Conservation (phyloP, 2,888 invertebrate genomes). For the Drosophila paranaensis region DNA sequence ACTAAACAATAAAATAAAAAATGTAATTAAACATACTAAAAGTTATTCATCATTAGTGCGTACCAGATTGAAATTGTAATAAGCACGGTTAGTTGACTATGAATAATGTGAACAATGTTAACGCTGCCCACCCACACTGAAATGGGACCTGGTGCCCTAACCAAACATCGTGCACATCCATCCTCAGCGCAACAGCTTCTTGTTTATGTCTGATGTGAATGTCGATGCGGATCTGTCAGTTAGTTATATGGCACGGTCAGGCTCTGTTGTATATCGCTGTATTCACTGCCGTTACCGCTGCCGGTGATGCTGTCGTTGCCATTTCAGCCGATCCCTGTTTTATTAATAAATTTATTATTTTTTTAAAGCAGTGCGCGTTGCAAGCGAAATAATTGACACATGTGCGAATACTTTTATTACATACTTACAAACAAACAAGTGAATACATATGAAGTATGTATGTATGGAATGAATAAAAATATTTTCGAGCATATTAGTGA, state of each 20-base stretch:
- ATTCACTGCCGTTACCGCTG: slow-evolving; percentile 18
- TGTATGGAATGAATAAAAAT: background rate
- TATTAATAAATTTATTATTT: slow-evolving; percentile 10
- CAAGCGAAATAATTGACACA: slow-evolving; percentile 49
- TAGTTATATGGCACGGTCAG: slow-evolving; percentile 58
- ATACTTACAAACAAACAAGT: background rate
- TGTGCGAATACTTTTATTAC: slow-evolving; percentile 33
- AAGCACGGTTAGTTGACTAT: background rate
- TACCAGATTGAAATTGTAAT: background rate
- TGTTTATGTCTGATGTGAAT: slow-evolving; percentile 43
- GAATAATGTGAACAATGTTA: slow-evolving; percentile 14
- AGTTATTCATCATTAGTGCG: background rate
- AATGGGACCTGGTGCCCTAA: slow-evolving; percentile 38
- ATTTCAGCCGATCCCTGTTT: slow-evolving; percentile 17
- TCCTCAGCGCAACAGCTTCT: slow-evolving; percentile 45
- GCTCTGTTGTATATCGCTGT: slow-evolving; percentile 54
- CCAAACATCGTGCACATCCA: slow-evolving; percentile 34
- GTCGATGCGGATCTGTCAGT: slow-evolving; percentile 54
- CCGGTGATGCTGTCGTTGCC: background rate
- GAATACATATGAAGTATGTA: background rate
- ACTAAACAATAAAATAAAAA: no score
- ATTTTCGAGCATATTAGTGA: slow-evolving; percentile 2
- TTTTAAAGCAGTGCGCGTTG: slow-evolving; percentile 32
- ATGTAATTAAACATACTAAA: no score
- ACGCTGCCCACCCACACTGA: slow-evolving; percentile 29